Evolutionary conservation across 2,888 invertebrate genomes (phyloP).

Genomic region (Trisateles emortualis): DNA sequence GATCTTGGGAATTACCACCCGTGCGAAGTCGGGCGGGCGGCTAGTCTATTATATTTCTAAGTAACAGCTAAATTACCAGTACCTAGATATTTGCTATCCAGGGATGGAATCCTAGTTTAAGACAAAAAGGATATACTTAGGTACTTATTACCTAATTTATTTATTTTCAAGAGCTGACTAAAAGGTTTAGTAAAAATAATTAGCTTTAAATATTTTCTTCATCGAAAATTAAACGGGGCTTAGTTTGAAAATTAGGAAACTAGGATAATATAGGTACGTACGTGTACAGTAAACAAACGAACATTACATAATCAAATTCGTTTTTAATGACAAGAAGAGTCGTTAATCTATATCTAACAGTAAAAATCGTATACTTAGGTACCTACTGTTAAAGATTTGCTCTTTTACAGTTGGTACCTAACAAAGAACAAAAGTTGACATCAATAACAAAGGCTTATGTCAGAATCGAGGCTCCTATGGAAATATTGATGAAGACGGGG

Average conservation of each 20-base stretch:
- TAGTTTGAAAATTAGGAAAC: constrained; percentile 1
- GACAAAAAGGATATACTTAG: neutral
- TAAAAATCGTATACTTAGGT: constrained; percentile 11
- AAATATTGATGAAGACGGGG: constrained; percentile 39
- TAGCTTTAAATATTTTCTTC: neutral
- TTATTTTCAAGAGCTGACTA: neutral
- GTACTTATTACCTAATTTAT: neutral
- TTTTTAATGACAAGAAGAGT: too few species aligned
- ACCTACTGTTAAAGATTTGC: constrained; percentile 17
- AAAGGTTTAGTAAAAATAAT: neutral
- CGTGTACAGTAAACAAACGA: neutral
- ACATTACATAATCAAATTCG: too few species aligned
- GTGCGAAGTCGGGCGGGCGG: too few species aligned
- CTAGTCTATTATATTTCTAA: too few species aligned
- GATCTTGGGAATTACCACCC: too few species aligned
- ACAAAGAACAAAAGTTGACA: constrained; percentile 32
- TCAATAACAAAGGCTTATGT: constrained; percentile 38
- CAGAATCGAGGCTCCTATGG: constrained; percentile 21
- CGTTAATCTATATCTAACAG: neutral
- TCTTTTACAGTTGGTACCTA: too few species aligned
- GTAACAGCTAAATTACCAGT: too few species aligned
- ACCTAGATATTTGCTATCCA: too few species aligned
- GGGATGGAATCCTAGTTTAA: too few species aligned
- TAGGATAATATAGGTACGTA: too few species aligned
- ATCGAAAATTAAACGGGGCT: neutral